Conservation (phyloP, 2,797 vertebrate genomes). For the Hoplostethus atlanticus region DNA sequence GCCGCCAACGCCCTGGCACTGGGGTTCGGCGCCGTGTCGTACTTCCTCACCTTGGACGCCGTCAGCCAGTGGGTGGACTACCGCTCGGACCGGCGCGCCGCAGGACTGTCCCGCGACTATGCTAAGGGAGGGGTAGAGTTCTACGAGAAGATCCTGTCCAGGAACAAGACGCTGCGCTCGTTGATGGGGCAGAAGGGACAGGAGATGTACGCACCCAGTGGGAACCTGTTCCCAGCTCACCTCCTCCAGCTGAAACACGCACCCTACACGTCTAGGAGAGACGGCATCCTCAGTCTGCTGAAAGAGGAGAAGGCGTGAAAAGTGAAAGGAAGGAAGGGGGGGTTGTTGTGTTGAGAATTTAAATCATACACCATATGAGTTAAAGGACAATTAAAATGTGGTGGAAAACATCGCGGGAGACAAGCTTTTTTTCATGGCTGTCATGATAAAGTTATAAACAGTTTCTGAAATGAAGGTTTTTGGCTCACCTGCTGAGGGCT, state of each 20-base stretch:
- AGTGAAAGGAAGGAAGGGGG: neutral
- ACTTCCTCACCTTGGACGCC: conserved; percentile 84
- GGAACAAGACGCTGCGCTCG: conserved; percentile 87
- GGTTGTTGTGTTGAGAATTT: neutral
- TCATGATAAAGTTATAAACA: neutral
- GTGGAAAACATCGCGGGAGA: neutral
- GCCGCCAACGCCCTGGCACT: conserved; percentile 82
- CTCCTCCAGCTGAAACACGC: conserved; percentile 90
- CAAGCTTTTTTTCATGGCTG: neutral
- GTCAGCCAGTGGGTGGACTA: conserved; percentile 88
- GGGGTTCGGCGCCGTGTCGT: conserved; percentile 83
- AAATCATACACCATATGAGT: neutral
- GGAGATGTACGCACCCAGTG: conserved; percentile 89
- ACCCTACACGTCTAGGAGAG: conserved; percentile 90
- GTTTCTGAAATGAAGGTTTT: too few species aligned
- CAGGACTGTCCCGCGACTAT: conserved; percentile 85
- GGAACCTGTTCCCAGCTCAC: conserved; percentile 90
- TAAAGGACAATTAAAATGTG: neutral
- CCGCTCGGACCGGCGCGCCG: conserved; percentile 85
- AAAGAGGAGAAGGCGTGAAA: conserved; percentile 74
- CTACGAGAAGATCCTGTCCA: conserved; percentile 91
- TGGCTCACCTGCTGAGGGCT: too few species aligned
- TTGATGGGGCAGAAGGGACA: conserved; percentile 89
- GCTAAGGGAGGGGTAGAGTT: conserved; percentile 93
- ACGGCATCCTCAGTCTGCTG: conserved; percentile 85